Evolutionary conservation across 2,888 invertebrate genomes (phyloP), one percentile per base, ranked within the genome.

Genomic region (Euspilapteryx auroguttella): DNA sequence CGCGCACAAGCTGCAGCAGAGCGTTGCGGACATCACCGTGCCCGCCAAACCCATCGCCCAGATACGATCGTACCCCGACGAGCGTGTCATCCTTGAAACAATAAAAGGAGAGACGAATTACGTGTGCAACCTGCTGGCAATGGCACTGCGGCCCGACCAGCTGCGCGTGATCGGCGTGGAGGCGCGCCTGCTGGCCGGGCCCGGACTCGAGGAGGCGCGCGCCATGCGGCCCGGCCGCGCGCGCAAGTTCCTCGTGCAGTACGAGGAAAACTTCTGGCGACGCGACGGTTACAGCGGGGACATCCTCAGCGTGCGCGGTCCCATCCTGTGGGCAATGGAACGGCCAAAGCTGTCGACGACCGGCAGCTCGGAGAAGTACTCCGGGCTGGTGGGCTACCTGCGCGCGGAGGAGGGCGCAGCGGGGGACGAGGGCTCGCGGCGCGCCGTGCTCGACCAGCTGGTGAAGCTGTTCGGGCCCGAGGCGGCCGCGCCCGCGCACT

Each of bases 301-400:
- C 27, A 69, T 75, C 30, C 45, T 76, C 2, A 75, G 75, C 36
- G 41, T 68, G 23, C 51, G 50, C 25, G 76, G 76, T 4, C 73
- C 75, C 0, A 65, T 76, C 2, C 42, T 71, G n/a, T 75, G 75
- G 75, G 71, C 73, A 0, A 73, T 63, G 44, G 61, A 69, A 32
- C 51, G 47, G 5, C 75, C 73, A 1, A 49, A 34, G 25, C 20
- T 63, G 32, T 62, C 66, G 2, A 45, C 44, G 1, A 56, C 56
- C 1, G 62, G 61, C 2, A 55, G 55, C 27, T 25, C 37, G 2
- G 53, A 59, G 8, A 46, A 44, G 10, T 57, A 52, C 27, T 39
- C 57, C 1, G 43, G 50, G 7, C 36, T 75, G 21, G 44, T 62
- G 6, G 75, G 75, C 2, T 73, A 57, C 37, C 36, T 73, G 25